Percentiles rank a stretch among this genome's conserved stretches.
Conservation (phyloP, 1,140 invertebrate species). For the Eciton burchellii region DNA sequence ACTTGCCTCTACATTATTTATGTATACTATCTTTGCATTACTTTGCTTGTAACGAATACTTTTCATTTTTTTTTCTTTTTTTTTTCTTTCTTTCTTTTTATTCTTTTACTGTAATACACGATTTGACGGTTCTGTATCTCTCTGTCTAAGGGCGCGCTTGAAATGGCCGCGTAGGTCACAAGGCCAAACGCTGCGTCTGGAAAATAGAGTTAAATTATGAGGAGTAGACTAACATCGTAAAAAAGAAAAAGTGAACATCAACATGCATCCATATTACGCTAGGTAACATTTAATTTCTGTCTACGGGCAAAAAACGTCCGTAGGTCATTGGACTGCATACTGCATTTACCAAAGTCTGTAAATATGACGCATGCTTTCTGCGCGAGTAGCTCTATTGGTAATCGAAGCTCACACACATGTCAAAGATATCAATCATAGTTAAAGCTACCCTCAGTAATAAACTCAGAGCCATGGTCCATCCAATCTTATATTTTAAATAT, state of each 20-base stretch:
- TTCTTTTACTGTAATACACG: not conserved
- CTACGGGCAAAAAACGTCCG: constrained; percentile 11
- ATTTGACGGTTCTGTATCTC: constrained; percentile 10
- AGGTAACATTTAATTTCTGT: constrained; percentile 50
- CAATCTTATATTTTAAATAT: constrained; percentile 72
- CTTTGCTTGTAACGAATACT: no score
- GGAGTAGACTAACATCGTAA: constrained; percentile 27
- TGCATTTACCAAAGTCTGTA: constrained; percentile 35
- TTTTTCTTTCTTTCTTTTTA: constrained; percentile 24
- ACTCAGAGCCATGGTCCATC: constrained; percentile 72
- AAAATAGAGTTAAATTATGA: constrained; percentile 45
- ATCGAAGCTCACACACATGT: constrained; percentile 53
- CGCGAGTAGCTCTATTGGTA: constrained; percentile 53
- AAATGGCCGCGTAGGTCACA: constrained; percentile 40
- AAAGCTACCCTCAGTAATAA: constrained; percentile 65
- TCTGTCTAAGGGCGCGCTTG: constrained; percentile 38
- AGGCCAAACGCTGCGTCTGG: constrained; percentile 37
- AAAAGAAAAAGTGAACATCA: constrained; percentile 37
- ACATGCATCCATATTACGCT: constrained; percentile 41
- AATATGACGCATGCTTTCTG: constrained; percentile 48
- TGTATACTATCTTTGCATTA: no score
- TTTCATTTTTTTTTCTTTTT: no score
- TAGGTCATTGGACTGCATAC: constrained; percentile 47
- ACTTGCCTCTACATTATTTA: constrained; percentile 6
- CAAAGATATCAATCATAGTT: constrained; percentile 62